Base-by-base conservation (phyloP, 2,888 invertebrate species). In the Mimachlamys varia region DNA sequence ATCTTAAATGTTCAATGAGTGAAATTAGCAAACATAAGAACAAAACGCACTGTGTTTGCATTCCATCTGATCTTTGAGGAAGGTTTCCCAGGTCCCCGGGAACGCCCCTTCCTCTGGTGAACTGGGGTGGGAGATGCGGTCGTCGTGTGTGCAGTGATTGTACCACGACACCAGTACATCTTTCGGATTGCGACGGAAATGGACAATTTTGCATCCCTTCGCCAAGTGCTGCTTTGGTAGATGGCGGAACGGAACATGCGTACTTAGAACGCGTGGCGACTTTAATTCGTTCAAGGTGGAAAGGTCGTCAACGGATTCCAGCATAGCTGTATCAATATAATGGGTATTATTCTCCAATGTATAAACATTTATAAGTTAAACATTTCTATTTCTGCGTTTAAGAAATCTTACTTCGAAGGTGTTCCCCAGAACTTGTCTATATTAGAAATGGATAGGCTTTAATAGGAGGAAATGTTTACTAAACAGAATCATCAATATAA, bases 211-310 rank as follows among this genome's bases (percentile, higher is more conserved):
- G 15, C 90, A 89, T 37, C 37, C 33, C n/a, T 88, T 88, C 15
- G 38, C 44, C 17, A 88, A n/a, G 89, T 89, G 89, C 37, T 90
- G 87, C 88, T 55, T 53, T 55, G 90, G 90, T 37, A 90, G 38
- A 88, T 88, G 89, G 53, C 90, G 53, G 58, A 58, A 89, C 13
- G 89, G 90, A 17, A 90, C 44, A 88, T 90, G 89, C 19, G 90
- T 90, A 58, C 89, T 90, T 44, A 90, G 55, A 37, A 90, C 22
- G 7, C 90, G 87, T 12, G 89, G 90, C 4, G 90, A 90, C 53
- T 50, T 38, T 22, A 55, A 13, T 3, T 44, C 58, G 37, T 44
- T 58, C 15, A 90, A 33, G 22, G 27, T 19, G 15, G 87, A 44
- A 17, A 89, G 27, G 58, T 90, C 89, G 19, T 87, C 87, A 33